Base-by-base conservation (phyloP, 92 coral and sea anemone species). In the Porites divaricata region DNA sequence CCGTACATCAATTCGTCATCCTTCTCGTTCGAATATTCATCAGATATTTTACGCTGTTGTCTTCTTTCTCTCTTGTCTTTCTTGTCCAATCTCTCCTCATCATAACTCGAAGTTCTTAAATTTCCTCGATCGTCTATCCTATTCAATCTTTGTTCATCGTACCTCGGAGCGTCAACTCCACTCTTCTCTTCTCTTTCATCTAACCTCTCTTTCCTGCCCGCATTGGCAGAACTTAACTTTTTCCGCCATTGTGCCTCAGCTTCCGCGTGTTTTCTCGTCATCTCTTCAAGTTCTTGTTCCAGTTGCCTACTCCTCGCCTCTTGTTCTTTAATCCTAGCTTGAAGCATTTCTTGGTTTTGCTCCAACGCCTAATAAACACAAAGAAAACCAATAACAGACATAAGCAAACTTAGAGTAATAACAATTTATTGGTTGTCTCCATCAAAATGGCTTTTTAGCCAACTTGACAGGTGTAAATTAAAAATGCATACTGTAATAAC, bases 341-440 rank as follows among this genome's bases (percentile, higher is more conserved):
- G 83, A 76, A 94, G 81, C 56, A 79, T 86, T 83, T 92, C 91
- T 89, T 94, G 98, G 68, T 92, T 89, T 66, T 86, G 82, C 69
- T 92, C 92, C 22, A 92, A 79, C 67, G 86, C 85, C 98, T 94
- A 73, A 23, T 11, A 50, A 75, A 25, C 28, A 11, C 9, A 1
- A 72, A 72, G 11, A 72, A 13, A 22, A 4, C 12, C 35, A 15
- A 69, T 28, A 2, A 13, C 9, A 2, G 14, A 25, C 26, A 24
- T 24, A 23, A 35, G 16, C 23, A 17, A 2, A 41, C 17, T 41
- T 23, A 24, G 16, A 4, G 2, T 10, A 1, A 53, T 35, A 54
- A 54, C 16, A 54, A 8, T 13, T 54, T 54, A 54, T 54, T 8
- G 59, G 16, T 54, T 11, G 59, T 54, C 16, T 54, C 16, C 59